phyloP scores from a whole-genome alignment of 2,797 vertebrate species.

The Leucoraja ocellata region DNA sequence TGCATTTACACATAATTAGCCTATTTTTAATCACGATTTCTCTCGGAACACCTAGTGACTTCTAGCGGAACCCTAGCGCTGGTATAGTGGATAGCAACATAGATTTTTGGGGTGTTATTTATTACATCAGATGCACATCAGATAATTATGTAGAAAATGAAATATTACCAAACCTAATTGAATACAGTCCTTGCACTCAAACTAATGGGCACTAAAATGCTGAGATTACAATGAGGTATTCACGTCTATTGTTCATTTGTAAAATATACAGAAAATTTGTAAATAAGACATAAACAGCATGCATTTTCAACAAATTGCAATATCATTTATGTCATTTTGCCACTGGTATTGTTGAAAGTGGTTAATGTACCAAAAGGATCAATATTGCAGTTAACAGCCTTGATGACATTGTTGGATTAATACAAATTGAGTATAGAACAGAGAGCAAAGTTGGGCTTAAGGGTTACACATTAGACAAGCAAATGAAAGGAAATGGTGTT shows the following conservation, averaged over 20 bases:
- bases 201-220: background rate
- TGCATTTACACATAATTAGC: too few relatives aligned
- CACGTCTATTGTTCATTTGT: background rate
- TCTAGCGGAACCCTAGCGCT: too few relatives aligned
- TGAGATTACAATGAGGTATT: background rate
- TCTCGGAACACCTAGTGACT: too few relatives aligned
- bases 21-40: too few relatives aligned
- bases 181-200: background rate
- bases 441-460: background rate
- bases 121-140: background rate
- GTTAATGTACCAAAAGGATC: background rate
- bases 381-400: background rate
- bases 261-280: background rate
- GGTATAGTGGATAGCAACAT: background rate
- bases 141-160: background rate
- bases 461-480: background rate
- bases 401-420: background rate
- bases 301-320: too few relatives aligned
- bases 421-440: background rate
- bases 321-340: background rate
- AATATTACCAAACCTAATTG: slow-evolving; percentile 22
- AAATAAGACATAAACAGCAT: background rate
- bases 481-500: background rate
- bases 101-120: background rate
- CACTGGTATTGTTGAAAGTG: background rate